Base-by-base conservation (phyloP, 2,113 vertebrate genomes). In the Nesogale talazaci region DNA sequence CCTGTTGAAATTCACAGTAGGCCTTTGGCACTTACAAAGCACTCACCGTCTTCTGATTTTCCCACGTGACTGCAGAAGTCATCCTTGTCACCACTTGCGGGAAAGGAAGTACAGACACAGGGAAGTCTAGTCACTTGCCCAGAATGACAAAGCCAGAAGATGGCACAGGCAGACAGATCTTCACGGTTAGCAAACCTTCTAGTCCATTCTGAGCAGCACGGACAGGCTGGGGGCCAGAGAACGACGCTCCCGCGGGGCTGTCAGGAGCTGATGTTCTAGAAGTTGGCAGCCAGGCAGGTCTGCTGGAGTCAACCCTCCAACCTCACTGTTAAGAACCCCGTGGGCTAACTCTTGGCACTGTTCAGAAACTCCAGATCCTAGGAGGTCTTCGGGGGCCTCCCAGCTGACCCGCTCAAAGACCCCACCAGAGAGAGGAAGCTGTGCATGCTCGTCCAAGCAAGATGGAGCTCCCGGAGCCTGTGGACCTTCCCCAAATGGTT, bases 21-120 rank as follows among this genome's bases (percentile, higher is more conserved):
- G 84, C 14, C 78, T 89, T 67, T 52, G 67, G 20, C 23, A 4
- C 52, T 78, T 81, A 36, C 15, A 56, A 85, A 79, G 56, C 38
- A 46, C 75, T 52, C 16, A 14, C 25, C 42, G 11, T 69, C 46
- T 46, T 95, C 86, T 75, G 6, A 61, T 67, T 74, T 82, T 84
- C 42, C 61, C 61, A 56, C 16, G 1, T 23, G 59, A 79, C 36
- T 31, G 3, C 29, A 84, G 25, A 5, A 78, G 38, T 81, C 34
- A 72, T 46, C 23, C 31, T 80, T 86, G 63, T 19, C 63, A 61
- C 81, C 91, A 89, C n/a, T 63, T 95, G 89, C 75, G 83, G 91
- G 57, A 90, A 82, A 38, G 17, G 42, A 88, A 57, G 74, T 14
- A n/a, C 81, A 91, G 67, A 65, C 27, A 69, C 22, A 76, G 5